phyloP scores from a whole-genome alignment of 2,113 vertebrate species.

The Nematolebias whitei region DNA sequence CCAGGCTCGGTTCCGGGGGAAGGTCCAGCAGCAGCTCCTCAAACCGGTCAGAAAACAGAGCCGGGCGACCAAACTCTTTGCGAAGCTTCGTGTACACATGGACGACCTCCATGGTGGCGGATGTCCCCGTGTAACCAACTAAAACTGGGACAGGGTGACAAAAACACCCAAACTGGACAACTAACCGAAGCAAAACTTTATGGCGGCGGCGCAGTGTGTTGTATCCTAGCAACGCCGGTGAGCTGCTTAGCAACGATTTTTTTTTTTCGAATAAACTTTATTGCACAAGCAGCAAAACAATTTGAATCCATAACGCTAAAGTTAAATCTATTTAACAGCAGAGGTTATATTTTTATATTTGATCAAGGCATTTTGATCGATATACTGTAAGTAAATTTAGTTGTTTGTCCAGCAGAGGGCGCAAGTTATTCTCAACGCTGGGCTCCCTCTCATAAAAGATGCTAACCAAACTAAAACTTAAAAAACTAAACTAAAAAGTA shows the following conservation, averaged over 20 bases:
- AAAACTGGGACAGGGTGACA: not conserved
- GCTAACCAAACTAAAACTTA: too few species aligned
- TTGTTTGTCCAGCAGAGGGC: constrained; percentile 21
- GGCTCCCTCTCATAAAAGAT: not conserved
- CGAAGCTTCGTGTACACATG: constrained; percentile 86
- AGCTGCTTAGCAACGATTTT: constrained; percentile 8
- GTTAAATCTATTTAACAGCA: too few species aligned
- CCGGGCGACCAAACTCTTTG: constrained; percentile 88
- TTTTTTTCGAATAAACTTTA: not conserved
- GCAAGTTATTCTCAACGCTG: constrained; percentile 3
- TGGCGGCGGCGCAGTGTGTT: not conserved
- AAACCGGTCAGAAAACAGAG: constrained; percentile 83
- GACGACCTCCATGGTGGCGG: constrained; percentile 85
- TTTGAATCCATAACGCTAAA: too few species aligned
- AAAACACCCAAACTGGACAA: not conserved
- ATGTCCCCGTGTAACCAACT: not conserved
- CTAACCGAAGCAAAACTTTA: not conserved
- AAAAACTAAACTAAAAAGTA: too few species aligned
- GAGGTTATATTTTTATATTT: too few species aligned
- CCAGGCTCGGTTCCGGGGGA: constrained; percentile 79
- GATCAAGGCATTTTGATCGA: too few species aligned
- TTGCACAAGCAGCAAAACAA: not conserved
- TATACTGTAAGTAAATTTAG: too few species aligned
- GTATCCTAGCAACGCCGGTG: constrained; percentile 47
- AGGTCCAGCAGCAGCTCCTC: constrained; percentile 85